phyloP scores from a whole-genome alignment of 2,888 invertebrate genomes.

The Pheosia tremula region DNA sequence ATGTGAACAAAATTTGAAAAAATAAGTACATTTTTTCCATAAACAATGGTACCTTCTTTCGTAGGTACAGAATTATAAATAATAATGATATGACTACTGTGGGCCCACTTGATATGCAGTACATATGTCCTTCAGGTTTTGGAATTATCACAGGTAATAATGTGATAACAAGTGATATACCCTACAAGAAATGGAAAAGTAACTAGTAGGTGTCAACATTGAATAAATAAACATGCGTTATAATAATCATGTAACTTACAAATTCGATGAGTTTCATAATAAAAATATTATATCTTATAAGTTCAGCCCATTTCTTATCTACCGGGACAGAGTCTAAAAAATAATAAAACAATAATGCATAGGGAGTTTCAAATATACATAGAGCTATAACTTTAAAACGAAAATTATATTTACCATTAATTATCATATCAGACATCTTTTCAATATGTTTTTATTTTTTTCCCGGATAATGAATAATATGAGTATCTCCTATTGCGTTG shows the following conservation, averaged over 20 bases:
- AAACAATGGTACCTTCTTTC: conserved; percentile 73
- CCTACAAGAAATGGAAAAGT: conserved; percentile 62
- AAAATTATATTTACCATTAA: conserved; percentile 62
- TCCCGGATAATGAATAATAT: no score
- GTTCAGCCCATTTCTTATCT: conserved; percentile 76
- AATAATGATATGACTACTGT: conserved; percentile 72
- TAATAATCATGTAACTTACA: conserved; percentile 59
- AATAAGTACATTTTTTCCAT: conserved; percentile 81
- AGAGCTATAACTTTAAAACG: not conserved
- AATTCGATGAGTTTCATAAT: conserved; percentile 79
- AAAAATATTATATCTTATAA: conserved; percentile 77
- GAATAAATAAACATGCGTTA: no score
- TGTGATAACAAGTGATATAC: conserved; percentile 60
- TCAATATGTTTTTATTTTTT: not conserved
- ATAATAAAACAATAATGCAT: not conserved
- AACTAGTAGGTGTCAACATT: not conserved
- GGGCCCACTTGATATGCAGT: conserved; percentile 77
- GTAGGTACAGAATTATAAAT: conserved; percentile 70
- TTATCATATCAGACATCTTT: conserved; percentile 78
- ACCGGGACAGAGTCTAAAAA: conserved; percentile 75
- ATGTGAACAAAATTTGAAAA: conserved; percentile 79
- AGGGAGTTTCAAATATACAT: not conserved
- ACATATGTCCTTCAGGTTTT: conserved; percentile 75
- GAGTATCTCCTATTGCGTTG: no score
- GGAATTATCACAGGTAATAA: conserved; percentile 61